phyloP scores from a whole-genome alignment of 2,113 vertebrate genomes.

The Ariopsis seemanni region DNA sequence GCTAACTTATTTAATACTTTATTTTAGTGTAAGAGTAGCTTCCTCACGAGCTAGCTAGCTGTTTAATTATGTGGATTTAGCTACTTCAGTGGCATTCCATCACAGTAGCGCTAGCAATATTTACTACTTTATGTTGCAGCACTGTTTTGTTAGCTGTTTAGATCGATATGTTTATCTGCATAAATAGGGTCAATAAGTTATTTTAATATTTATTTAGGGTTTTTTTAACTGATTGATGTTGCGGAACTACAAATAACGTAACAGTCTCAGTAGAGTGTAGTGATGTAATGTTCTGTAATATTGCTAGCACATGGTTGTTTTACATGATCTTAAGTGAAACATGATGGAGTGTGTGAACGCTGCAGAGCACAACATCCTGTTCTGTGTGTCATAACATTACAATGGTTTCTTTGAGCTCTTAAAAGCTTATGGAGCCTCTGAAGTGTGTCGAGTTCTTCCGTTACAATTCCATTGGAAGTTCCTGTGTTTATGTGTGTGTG shows the following conservation, averaged over 20 bases:
- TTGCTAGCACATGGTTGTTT: background rate
- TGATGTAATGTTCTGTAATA: background rate
- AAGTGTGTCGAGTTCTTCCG: constrained; percentile 16
- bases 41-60: background rate
- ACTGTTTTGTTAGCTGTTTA: background rate
- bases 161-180: background rate
- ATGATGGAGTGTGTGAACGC: background rate
- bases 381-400: background rate
- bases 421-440: constrained; percentile 7
- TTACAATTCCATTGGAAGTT: constrained; percentile 12
- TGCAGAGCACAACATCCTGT: constrained; percentile 9
- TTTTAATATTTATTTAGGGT: background rate
- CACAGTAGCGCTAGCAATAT: background rate
- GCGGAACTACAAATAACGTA: background rate
- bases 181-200: background rate
- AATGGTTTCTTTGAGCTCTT: constrained; percentile 25
- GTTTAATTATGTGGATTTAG: background rate
- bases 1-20: background rate
- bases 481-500: background rate
- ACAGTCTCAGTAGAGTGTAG: background rate
- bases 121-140: background rate
- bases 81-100: background rate
- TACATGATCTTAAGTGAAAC: background rate
- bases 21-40: background rate
- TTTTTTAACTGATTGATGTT: background rate